Evolutionary conservation across 2,797 vertebrate genomes (phyloP), one percentile per base, ranked within the genome.

Genomic region (Peromyscus eremicus): DNA sequence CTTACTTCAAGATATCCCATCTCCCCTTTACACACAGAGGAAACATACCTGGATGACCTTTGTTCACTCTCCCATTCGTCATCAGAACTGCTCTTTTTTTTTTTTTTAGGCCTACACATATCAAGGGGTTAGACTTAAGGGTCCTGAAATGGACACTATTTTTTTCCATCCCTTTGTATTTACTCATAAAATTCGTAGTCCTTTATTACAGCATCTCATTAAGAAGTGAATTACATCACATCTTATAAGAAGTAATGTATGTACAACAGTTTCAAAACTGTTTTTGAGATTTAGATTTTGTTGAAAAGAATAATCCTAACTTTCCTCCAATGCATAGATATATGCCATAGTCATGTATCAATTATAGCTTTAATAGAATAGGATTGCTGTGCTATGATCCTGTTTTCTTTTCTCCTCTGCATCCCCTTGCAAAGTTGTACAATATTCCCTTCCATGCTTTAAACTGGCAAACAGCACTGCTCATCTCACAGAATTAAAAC

Each of bases 401-500:
- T 89, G 60, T 84, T 84, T 68, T 77, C 7, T 79, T 76, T 43
- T 83, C 66, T 25, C 13, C 23, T 94, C 46, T 70, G 17, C 37
- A 16, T 76, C 34, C 43, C 3, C 75, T 93, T 94, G 34, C 19
- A 79, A 95, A 92, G 79, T 90, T 83, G 73, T 49, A 16, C 86
- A 81, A 11, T 88, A 19, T 68, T 96, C 71, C 60, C 43, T 95
- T 34, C n/a, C 37, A 87, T 66, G 81, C 57, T 95, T 95, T 96
- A 93, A 93, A 96, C 92, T 95, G 92, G 49, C 83, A 92, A 95
- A 93, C 52, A 96, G 76, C 66, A 86, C 80, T 95, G 91, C 94
- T 96, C 86, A 92, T 97, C 90, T 96, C 83, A 96, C 55, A 93
- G 87, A 97, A 96, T 97, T 94, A 77, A 98, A 96, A 94, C 95